Base-by-base conservation (phyloP, 2,797 vertebrate species). In the Lophotriccus pileatus region DNA sequence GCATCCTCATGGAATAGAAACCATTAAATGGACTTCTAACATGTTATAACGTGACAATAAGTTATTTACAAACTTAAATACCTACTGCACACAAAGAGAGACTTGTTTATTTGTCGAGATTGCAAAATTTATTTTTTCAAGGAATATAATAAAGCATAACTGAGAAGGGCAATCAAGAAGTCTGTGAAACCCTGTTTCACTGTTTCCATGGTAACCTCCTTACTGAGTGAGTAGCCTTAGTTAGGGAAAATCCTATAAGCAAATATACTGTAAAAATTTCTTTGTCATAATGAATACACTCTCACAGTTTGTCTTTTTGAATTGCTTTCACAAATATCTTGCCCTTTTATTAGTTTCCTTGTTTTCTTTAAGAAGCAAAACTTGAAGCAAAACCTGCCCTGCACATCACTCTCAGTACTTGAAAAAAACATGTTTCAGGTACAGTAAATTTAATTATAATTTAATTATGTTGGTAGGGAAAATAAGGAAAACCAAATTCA, bases 181-280 rank as follows among this genome's bases (percentile, higher is more conserved):
- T 53, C 89, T 73, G 77, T 67, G 89, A 89, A 90, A 91, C 9
- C 23, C 32, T 60, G 20, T 78, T 92, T 91, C 91, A 82, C 70
- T 93, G 95, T 96, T 96, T 84, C 95, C 95, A 95, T 92, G 90
- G 96, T 90, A 96, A 96, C 94, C 93, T 60, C 74, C 68, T 74
- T 76, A 88, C 73, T 50, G 82, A 79, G 82, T 67, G 20, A 84
- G 55, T 82, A 84, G 88, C 59, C 85, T 95, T 84, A 87, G 82
- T 90, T 96, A 91, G 94, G 69, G 50, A 93, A 74, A 91, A 63
- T 27, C 32, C 47, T 69, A 25, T 63, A 76, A 93, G 70, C 74
- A 95, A 93, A 91, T 67, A 58, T 12, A 63, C 16, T 81, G 91
- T 41, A 63, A 91, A 94, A 76, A 82, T 39, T 79, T 74, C 47